Conservation (phyloP, 2,113 vertebrate species). For the Rhodinocichla rosea region DNA sequence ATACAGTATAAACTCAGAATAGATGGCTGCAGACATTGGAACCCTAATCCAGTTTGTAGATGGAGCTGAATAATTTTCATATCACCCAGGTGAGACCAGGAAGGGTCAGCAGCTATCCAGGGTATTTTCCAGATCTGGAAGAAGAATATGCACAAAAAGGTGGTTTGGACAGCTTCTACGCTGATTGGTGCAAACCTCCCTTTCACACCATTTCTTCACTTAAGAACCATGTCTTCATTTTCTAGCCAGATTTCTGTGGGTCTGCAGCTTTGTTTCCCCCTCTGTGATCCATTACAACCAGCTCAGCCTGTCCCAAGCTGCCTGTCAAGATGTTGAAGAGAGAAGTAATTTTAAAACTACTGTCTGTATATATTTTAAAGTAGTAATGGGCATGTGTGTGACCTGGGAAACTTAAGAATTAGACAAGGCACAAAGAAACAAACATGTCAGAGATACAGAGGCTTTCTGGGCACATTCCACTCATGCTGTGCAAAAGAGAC, state of each 20-base stretch:
- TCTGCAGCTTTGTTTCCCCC: not conserved
- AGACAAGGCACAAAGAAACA: not conserved
- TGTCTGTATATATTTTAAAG: not conserved
- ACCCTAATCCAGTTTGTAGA: not conserved
- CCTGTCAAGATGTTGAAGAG: not conserved
- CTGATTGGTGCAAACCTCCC: not conserved
- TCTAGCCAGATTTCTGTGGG: not conserved
- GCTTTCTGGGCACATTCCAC: not conserved
- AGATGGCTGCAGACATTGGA: not conserved
- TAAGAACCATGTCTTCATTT: not conserved
- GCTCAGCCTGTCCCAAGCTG: not conserved
- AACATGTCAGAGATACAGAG: not conserved
- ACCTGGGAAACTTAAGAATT: not conserved
- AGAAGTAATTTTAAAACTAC: not conserved
- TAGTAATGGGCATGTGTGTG: not conserved
- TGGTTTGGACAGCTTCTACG: not conserved
- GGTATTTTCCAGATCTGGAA: not conserved
- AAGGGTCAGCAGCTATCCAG: not conserved
- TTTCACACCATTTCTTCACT: not conserved
- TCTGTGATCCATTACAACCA: not conserved
- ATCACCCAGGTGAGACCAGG: not conserved
- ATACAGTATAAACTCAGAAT: not conserved
- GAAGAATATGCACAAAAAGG: not conserved
- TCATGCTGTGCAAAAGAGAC: not conserved
- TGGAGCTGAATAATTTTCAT: not conserved